These are phyloP conservation scores for Crocodylus rhombifer DNA, from an alignment of 2,797 vertebrate genomes.

Conservation along the genomic window DNA sequence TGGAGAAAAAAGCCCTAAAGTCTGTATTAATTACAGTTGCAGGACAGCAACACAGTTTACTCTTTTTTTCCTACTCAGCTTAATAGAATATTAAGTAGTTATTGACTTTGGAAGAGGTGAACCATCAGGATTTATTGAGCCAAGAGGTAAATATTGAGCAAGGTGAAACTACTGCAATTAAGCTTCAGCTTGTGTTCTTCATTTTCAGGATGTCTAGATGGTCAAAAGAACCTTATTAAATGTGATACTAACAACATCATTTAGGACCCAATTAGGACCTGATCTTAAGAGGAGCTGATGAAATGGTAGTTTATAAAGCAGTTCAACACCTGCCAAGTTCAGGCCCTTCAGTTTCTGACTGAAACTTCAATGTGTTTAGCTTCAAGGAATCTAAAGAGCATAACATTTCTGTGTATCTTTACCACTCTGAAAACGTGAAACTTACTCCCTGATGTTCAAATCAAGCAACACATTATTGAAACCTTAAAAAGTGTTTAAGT, in stretches of 20 bases:
- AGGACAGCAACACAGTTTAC: constrained; percentile 1
- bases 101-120: constrained; percentile 64
- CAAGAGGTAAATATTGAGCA: constrained; percentile 60
- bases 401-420: background rate
- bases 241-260: constrained; percentile 24
- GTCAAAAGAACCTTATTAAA: constrained; percentile 21
- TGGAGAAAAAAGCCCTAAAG: constrained; percentile 17
- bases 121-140: constrained; percentile 56
- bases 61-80: constrained; percentile 40
- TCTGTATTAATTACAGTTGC: constrained; percentile 21
- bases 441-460: background rate
- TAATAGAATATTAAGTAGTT: constrained; percentile 69
- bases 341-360: no score
- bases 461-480: background rate
- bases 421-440: background rate
- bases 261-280: background rate
- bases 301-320: background rate
- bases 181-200: constrained; percentile 9
- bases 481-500: background rate
- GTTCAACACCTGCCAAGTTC: background rate
- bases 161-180: constrained; percentile 10
- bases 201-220: constrained; percentile 41
- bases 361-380: background rate
- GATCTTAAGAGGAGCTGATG: constrained; percentile 21
- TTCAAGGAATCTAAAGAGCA: background rate